Evolutionary conservation across 2,888 invertebrate species (phyloP), one percentile per base, ranked within the genome.

Genomic region (Chalcis sispes): DNA sequence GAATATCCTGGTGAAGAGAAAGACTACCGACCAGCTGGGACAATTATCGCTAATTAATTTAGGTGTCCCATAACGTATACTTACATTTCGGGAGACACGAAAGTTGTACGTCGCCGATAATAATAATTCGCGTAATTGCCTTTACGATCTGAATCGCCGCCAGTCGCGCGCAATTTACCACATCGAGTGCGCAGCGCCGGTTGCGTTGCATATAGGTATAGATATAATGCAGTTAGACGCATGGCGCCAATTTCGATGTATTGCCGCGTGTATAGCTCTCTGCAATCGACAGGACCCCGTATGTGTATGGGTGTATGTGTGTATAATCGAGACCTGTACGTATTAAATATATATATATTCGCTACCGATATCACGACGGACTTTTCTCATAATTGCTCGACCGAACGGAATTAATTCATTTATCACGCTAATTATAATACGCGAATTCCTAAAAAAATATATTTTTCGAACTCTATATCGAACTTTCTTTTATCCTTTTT

Each of bases 61-160:
- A 46, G 74, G 25, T 36, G 15, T 20, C n/a, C 15, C 20, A 13
- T 2, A 7, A 18, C 8, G 15, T 42, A 36, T 18, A 10, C 23
- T 13, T 8, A n/a, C 10, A n/a, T 23, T 52, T 36, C 15, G 52
- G 15, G 13, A 7, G 20, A 52, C 4, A 23, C 8, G 23, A n/a
- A 7, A 2, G 23, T 23, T 23, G 52, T 23, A 42, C 25, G 40
- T 66, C 42, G 23, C 13, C 56, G 62, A 20, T 52, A 54, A 74
- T 52, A 54, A 74, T 69, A 62, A 75, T 70, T 70, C 74, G 50
- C 29, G 70, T 58, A 75, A 71, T 65, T 65, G 69, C 64, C 62
- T 58, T 69, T 70, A 40, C 64, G 64, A 58, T 56, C 29, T 15
- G n/a, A n/a, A n/a, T n/a, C 42, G 32, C 32, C 32, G 32, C 32